These are phyloP conservation scores for Colostygia pectinataria DNA, from an alignment of 2,888 invertebrate genomes.

Conservation along the genomic window DNA sequence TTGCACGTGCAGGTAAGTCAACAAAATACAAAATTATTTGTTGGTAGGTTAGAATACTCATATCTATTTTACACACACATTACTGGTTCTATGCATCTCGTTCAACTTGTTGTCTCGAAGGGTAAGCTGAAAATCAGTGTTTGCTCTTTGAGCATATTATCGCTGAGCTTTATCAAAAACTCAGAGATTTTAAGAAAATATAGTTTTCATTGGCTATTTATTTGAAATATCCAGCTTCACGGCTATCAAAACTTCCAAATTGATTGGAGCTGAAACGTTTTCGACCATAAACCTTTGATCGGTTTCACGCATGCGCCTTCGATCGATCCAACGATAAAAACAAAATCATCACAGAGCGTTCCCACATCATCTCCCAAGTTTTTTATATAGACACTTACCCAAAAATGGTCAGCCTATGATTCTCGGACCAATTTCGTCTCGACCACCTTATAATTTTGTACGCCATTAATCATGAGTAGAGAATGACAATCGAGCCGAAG, in stretches of 20 bases:
- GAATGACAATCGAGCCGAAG: slow-evolving; percentile 60
- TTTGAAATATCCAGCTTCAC: neutral
- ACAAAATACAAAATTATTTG: too few species aligned
- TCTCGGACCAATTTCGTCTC: slow-evolving; percentile 64
- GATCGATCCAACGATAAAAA: slow-evolving; percentile 42
- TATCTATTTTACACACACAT: too few species aligned
- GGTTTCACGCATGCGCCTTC: slow-evolving; percentile 51
- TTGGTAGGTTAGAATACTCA: too few species aligned
- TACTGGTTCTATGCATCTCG: too few species aligned
- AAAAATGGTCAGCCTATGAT: slow-evolving; percentile 54
- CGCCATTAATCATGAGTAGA: slow-evolving; percentile 70
- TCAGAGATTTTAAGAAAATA: too few species aligned
- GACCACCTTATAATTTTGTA: slow-evolving; percentile 72
- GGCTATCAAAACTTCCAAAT: slow-evolving; percentile 29
- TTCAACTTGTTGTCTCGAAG: too few species aligned
- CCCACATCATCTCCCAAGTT: slow-evolving; percentile 61
- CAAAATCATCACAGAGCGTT: slow-evolving; percentile 60
- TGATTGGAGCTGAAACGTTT: slow-evolving; percentile 46
- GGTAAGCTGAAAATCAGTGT: too few species aligned
- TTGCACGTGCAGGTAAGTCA: too few species aligned
- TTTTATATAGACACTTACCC: slow-evolving; percentile 45
- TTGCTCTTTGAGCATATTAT: too few species aligned
- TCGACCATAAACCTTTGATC: slow-evolving; percentile 54
- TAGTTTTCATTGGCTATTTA: too few species aligned
- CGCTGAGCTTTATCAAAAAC: too few species aligned